phyloP scores from a whole-genome alignment of 1,140 invertebrate genomes.

The Eurosta solidaginis region DNA sequence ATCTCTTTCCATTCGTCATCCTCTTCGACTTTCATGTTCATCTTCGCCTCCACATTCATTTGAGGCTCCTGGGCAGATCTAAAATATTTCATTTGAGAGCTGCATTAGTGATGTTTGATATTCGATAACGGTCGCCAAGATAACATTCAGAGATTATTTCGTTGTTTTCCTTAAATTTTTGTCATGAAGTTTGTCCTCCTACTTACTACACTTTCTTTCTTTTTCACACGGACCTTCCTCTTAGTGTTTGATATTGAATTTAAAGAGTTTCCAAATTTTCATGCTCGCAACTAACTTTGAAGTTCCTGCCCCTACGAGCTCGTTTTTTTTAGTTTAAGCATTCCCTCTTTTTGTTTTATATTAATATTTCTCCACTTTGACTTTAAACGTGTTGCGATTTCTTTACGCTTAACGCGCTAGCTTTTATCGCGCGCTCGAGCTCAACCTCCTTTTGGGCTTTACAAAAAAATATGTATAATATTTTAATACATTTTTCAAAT shows the following conservation, averaged over 20 bases:
- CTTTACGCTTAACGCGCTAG: conserved; percentile 19
- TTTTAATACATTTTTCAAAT: neutral
- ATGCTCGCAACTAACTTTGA: neutral
- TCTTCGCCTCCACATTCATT: too few species aligned
- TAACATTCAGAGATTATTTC: too few species aligned
- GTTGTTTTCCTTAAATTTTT: too few species aligned
- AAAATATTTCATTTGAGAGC: too few species aligned
- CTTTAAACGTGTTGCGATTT: neutral
- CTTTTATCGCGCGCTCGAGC: neutral
- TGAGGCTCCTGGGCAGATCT: too few species aligned
- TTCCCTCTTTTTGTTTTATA: neutral
- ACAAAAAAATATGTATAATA: neutral
- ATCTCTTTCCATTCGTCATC: too few species aligned
- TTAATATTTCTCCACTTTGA: neutral
- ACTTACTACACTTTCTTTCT: too few species aligned
- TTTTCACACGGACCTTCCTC: neutral
- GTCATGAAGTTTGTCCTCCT: neutral
- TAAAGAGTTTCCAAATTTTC: conserved; percentile 20
- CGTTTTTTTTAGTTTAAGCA: neutral
- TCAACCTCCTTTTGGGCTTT: neutral
- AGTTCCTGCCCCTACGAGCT: neutral
- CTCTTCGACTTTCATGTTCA: too few species aligned
- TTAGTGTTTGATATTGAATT: neutral
- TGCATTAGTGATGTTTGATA: too few species aligned
- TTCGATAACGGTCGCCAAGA: too few species aligned